phyloP scores from a whole-genome alignment of 2,888 invertebrate genomes.

The Caenorhabditis macrosperma region DNA sequence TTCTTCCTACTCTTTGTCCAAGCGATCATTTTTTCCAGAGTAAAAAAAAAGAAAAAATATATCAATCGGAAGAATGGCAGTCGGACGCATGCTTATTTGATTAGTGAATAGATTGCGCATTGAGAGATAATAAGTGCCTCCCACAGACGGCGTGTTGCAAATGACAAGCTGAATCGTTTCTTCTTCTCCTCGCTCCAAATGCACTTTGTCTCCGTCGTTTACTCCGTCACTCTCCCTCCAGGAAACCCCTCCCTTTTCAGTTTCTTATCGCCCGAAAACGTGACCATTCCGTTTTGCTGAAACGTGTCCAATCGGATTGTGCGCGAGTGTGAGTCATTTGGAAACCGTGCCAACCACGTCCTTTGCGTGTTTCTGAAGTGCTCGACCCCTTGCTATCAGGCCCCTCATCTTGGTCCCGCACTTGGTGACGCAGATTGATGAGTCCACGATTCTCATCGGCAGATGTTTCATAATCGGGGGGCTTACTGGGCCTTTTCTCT shows the following conservation, averaged over 20 bases:
- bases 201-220: not conserved
- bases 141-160: conserved; percentile 26
- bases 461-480: conserved; percentile 52
- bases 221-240: not conserved
- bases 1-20: not conserved
- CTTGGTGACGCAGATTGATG: conserved; percentile 43
- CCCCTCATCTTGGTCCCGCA: conserved; percentile 36
- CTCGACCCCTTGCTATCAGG: conserved; percentile 14
- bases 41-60: not conserved
- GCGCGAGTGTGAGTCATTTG: not conserved
- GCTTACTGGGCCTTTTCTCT: conserved; percentile 4
- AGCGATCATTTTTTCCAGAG: no score
- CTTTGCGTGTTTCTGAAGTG: not conserved
- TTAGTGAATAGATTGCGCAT: conserved; percentile 32
- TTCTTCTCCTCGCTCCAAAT: not conserved
- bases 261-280: not conserved
- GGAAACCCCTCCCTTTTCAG: not conserved
- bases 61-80: not conserved
- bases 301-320: not conserved
- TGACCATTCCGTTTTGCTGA: not conserved
- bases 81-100: conserved; percentile 28
- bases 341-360: no score
- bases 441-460: conserved; percentile 3
- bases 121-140: conserved; percentile 8
- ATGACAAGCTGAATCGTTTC: conserved; percentile 30